These are phyloP conservation scores for Sebastes elongatus DNA, from an alignment of 2,797 vertebrate species.

Conservation along the genomic window DNA sequence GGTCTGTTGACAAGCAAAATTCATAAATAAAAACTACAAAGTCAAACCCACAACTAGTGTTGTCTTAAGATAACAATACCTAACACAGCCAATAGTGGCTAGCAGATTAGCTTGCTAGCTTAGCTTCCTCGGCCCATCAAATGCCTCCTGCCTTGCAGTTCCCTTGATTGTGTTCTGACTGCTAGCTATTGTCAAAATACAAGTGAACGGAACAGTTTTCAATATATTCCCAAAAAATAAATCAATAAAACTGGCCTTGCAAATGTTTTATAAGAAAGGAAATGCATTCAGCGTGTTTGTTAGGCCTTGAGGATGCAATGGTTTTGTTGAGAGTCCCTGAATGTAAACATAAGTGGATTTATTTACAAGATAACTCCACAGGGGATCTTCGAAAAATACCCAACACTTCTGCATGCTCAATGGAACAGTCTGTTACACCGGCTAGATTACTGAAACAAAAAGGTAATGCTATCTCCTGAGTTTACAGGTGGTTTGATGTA, in stretches of 20 bases:
- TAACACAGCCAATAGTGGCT: background rate
- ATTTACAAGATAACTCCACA: background rate
- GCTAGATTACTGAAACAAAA: background rate
- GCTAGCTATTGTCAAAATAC: background rate
- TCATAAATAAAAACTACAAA: background rate
- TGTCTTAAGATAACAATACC: background rate
- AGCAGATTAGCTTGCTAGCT: too few species aligned
- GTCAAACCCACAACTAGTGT: background rate
- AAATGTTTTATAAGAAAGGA: background rate
- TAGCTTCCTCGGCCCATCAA: too few species aligned
- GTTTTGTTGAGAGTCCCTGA: background rate
- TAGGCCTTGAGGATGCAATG: background rate
- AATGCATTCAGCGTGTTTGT: background rate
- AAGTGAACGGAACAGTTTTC: background rate
- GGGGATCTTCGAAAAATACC: background rate
- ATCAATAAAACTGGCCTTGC: background rate
- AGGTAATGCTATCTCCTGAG: background rate
- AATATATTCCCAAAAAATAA: background rate
- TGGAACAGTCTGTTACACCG: background rate
- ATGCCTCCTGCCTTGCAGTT: background rate
- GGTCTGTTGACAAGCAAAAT: background rate
- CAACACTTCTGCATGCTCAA: background rate
- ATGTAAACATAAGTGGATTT: background rate
- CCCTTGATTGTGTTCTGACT: background rate
- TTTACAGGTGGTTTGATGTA: constrained; percentile 29